Evolutionary conservation across 2,888 invertebrate genomes (phyloP), one percentile per base, ranked within the genome.

Genomic region (Crocallis elinguaria): DNA sequence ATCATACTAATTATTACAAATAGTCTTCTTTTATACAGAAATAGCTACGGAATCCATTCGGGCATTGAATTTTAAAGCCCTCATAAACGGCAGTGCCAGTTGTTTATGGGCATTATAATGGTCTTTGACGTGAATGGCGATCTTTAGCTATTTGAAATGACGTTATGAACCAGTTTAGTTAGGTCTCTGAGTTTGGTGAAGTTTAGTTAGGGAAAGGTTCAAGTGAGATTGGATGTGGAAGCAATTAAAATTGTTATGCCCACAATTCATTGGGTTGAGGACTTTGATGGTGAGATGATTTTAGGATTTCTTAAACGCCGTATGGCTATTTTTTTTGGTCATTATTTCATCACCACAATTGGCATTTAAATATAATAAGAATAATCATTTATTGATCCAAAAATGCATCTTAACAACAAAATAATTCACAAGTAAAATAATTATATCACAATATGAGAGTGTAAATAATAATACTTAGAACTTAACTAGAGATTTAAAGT

Each of bases 71-170:
- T 84, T 84, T 80, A 84, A 72, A 75, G 72, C 71, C 63, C 66
- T 75, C 75, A 81, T 87, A 84, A 86, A 82, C 75, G 80, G 77
- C 66, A 73, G 56, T 70, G 82, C 67, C 80, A 78, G 71, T 80
- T 78, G 75, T 88, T 87, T 86, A 88, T 86, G 69, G 67, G 58
- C 79, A 77, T 86, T 84, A 81, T 86, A 86, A 87, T 84, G 74
- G 69, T 73, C 76, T 75, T 64, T 64, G 85, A 86, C 85, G 64
- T 79, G 73, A 81, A 79, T 73, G 70, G 67, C 69, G 62, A 67
- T 66, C 67, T 72, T 70, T 66, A 66, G 65, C 67, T 81, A 79
- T 80, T 82, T 79, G 77, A 81, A 82, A 63, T 45, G 58, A 58
- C 62, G 61, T 32, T 25, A 57, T 19, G 6, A 17, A 32, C 81